Conservation (phyloP, 2,797 vertebrate genomes). For the Lepus townsendii region DNA sequence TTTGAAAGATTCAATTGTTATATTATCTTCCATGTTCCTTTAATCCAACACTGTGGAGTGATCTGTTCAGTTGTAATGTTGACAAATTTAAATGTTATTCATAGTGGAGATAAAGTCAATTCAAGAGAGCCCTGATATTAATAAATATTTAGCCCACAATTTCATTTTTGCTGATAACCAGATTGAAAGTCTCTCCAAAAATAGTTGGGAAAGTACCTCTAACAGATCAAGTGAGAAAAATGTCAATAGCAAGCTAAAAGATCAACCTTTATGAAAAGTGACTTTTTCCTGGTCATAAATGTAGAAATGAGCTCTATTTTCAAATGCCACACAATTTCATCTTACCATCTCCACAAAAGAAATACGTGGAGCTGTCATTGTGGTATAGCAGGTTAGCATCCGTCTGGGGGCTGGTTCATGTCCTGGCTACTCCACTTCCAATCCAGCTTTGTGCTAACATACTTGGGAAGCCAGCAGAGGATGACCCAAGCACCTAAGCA, state of each 20-base stretch:
- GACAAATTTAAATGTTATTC: constrained; percentile 73
- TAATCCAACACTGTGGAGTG: background rate
- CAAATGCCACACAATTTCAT: background rate
- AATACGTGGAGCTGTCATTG: background rate
- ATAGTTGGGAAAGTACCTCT: constrained; percentile 75
- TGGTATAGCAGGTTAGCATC: no score
- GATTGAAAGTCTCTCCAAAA: constrained; percentile 66
- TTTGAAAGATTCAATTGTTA: constrained; percentile 50
- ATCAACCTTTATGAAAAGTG: constrained; percentile 69
- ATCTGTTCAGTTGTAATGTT: background rate
- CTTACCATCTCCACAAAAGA: background rate
- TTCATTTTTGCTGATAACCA: constrained; percentile 72
- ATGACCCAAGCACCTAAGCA: no score
- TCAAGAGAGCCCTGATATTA: constrained; percentile 29
- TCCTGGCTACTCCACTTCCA: no score
- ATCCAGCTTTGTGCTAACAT: no score
- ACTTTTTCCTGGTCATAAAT: constrained; percentile 1
- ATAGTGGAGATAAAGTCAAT: background rate
- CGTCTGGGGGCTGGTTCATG: no score
- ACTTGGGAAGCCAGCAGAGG: no score
- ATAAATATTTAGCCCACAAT: constrained; percentile 35
- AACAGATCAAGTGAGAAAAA: constrained; percentile 76
- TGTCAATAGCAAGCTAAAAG: constrained; percentile 50
- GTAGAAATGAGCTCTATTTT: constrained; percentile 12
- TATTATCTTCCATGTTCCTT: constrained; percentile 18